Evolutionary conservation across 2,113 vertebrate species (phyloP), one percentile per base, ranked within the genome.

Genomic region (Hemiscyllium ocellatum): DNA sequence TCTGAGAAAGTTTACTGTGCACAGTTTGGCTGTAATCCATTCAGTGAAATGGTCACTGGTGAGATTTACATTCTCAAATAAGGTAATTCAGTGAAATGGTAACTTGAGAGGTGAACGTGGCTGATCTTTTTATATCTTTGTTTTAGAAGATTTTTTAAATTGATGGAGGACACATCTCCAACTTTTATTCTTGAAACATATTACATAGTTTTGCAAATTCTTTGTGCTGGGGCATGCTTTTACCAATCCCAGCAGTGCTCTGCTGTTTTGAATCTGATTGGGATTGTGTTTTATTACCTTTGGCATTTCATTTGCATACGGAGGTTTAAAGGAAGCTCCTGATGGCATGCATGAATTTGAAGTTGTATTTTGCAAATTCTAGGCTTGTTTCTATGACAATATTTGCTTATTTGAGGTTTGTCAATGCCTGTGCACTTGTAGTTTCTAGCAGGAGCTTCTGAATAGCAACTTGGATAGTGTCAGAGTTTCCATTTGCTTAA

Each of bases 1-100:
- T 42, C 37, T 95, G 94, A 95, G 68, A 95, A 95, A 95, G 47
- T 72, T 72, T 95, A 52, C 68, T 95, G 29, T 17, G 94, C 69
- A 17, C 47, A 72, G 33, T 95, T 95, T 95, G 94, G 94, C 94
- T 13, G 22, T 42, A 76, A 20, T 95, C 69, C 69, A 95, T 76
- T 76, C 4, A 72, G 69, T 72, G 42, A 95, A 95, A 72, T 26
- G 68, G 26, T 26, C 94, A 95, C 37, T 72, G 47, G 68, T 50
- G 42, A 72, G 68, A 22, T 72, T 69, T 94, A 42, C 37, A 50
- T 52, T 95, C 47, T 42, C 93, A 50, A 69, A 95, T 72, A 8
- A 7, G 26, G 56, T 65, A 56, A 66, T 66, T 50, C 26, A 52
- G 12, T 95, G 76, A 47, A 69, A 22, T 47, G 61, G 65, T 24